A percentile compares a stretch with the other conserved stretches of the same genome.
Conservation (phyloP, 2,888 invertebrate genomes). For the Chloromyia formosa region DNA sequence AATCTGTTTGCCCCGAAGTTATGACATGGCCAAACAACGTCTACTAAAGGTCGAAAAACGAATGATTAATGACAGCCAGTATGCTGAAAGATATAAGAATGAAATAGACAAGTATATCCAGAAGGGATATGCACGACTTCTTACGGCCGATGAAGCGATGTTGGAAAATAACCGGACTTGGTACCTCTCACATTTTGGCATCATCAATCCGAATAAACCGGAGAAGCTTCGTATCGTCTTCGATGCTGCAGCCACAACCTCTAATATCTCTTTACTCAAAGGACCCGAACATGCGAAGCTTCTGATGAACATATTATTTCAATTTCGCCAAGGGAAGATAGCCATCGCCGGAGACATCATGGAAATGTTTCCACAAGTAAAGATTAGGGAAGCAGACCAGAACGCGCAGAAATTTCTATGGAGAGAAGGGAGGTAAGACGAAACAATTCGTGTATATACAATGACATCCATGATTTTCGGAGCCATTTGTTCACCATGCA, state of each 20-base stretch:
- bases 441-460: slow-evolving; percentile 1
- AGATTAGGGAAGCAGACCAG: background rate
- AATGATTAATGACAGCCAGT: background rate
- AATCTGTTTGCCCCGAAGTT: background rate
- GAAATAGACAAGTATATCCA: slow-evolving; percentile 3
- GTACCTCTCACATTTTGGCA: slow-evolving; percentile 17
- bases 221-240: slow-evolving; percentile 15
- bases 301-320: background rate
- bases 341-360: background rate
- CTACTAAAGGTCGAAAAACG: background rate
- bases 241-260: slow-evolving; percentile 6
- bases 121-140: background rate
- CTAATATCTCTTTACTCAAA: background rate
- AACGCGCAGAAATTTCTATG: too few species aligned
- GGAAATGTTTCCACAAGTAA: background rate
- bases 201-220: slow-evolving; percentile 3
- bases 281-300: background rate
- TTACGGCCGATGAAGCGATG: background rate
- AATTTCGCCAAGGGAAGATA: slow-evolving; percentile 6
- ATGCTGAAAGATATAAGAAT: background rate
- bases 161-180: background rate
- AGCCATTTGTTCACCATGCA: slow-evolving; percentile 5
- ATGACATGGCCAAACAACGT: background rate
- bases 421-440: background rate
- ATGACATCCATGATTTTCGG: slow-evolving; percentile 7